These are phyloP conservation scores for Augochlorella aurata DNA, from an alignment of 2,888 invertebrate genomes.

Conservation along the genomic window DNA sequence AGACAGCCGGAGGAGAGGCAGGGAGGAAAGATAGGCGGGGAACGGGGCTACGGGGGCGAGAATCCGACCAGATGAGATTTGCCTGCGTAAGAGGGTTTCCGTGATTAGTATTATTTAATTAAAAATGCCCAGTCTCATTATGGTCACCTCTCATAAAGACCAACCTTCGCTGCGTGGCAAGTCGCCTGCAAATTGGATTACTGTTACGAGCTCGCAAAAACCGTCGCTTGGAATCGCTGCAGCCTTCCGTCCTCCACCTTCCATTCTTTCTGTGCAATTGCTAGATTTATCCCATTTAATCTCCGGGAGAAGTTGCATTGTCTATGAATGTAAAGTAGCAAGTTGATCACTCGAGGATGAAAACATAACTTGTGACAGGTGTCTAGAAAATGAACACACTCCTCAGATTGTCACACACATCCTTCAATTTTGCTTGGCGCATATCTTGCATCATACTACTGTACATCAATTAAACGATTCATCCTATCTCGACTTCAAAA, in stretches of 20 bases:
- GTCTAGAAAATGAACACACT: neutral
- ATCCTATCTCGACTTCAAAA: no score
- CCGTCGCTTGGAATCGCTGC: neutral
- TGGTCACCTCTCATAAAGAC: conserved; percentile 57
- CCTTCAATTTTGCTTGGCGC: no score
- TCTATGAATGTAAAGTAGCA: neutral
- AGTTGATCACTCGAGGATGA: neutral
- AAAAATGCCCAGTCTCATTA: conserved; percentile 75
- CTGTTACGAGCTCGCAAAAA: conserved; percentile 13
- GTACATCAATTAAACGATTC: no score
- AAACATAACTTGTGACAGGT: neutral
- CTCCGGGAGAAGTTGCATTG: neutral
- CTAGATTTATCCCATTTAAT: neutral
- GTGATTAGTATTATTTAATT: conserved; percentile 82
- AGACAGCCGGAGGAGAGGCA: conserved; percentile 43
- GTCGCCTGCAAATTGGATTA: conserved; percentile 51
- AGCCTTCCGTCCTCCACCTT: neutral
- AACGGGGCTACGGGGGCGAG: conserved; percentile 30
- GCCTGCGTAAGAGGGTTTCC: conserved; percentile 70
- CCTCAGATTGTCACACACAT: neutral
- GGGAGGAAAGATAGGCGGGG: conserved; percentile 49
- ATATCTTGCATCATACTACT: no score
- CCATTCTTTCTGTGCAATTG: neutral
- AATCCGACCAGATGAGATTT: conserved; percentile 66
- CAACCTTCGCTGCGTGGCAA: conserved; percentile 35